phyloP scores from a whole-genome alignment of 2,797 vertebrate genomes.

The Coluber constrictor region DNA sequence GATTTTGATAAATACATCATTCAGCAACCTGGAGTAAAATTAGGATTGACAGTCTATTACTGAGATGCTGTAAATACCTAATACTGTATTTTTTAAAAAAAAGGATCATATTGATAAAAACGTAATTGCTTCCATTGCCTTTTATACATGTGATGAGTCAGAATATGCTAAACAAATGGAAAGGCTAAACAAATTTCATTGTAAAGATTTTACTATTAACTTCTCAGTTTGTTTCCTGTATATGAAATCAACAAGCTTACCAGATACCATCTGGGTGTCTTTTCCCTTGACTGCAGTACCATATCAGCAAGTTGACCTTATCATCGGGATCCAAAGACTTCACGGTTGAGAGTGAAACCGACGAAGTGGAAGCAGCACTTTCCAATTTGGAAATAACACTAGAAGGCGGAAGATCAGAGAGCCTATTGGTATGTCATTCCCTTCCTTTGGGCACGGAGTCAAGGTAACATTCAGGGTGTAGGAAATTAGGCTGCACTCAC shows the following conservation, averaged over 20 bases:
- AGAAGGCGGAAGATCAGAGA: conserved; percentile 83
- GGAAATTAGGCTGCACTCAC: too few relatives aligned
- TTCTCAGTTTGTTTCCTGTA: neutral
- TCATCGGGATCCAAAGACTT: conserved; percentile 78
- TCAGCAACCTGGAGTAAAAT: neutral
- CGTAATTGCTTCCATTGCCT: neutral
- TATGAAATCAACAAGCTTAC: neutral
- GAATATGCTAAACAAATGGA: neutral
- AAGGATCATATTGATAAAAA: neutral
- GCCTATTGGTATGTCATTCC: conserved; percentile 80
- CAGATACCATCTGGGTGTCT: neutral
- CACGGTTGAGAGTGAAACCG: conserved; percentile 82
- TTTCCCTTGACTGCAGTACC: conserved; percentile 78
- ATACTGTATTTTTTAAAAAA: neutral
- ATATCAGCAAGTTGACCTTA: conserved; percentile 88
- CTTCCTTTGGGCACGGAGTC: neutral
- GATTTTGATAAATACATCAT: neutral
- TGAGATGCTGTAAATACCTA: neutral
- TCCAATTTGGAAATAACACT: conserved; percentile 92
- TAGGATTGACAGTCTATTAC: neutral
- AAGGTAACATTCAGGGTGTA: neutral
- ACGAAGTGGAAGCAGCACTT: conserved; percentile 94
- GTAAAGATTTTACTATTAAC: neutral
- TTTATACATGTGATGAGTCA: neutral
- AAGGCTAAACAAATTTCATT: neutral